phyloP scores from a whole-genome alignment of 2,888 invertebrate species.

The Byasa hedistus region DNA sequence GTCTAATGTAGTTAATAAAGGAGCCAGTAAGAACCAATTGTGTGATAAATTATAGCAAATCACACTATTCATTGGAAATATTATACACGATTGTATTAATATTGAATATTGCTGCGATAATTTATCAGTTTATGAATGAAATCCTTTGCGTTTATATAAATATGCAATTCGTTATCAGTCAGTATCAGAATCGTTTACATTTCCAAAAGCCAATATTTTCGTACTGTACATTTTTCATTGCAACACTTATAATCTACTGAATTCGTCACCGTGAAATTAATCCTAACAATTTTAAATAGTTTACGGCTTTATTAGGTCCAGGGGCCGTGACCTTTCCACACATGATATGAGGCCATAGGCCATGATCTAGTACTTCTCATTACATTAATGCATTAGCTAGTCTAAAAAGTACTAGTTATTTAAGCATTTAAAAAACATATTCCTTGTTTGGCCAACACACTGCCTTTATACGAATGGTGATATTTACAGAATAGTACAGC shows the following conservation, averaged over 20 bases:
- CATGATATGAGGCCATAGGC: conserved; percentile 29
- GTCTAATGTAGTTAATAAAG: conserved; percentile 66
- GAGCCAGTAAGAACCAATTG: conserved; percentile 58
- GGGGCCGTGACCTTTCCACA: conserved; percentile 34
- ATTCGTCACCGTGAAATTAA: conserved; percentile 1
- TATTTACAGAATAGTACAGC: neutral
- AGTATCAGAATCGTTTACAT: too few relatives aligned
- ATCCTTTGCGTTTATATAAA: neutral
- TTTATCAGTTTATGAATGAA: neutral
- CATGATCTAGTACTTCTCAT: conserved; percentile 30
- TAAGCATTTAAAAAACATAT: neutral
- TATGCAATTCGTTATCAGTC: neutral
- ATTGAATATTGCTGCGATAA: neutral
- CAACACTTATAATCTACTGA: neutral
- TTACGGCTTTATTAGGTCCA: conserved; percentile 24
- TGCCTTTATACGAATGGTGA: neutral
- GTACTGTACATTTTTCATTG: neutral
- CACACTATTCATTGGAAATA: conserved; percentile 48
- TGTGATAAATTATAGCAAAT: conserved; percentile 57
- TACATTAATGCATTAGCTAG: conserved; percentile 25
- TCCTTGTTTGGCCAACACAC: neutral
- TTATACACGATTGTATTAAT: conserved; percentile 36
- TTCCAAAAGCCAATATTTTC: neutral
- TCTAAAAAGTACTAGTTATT: neutral
- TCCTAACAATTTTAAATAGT: conserved; percentile 29